Base-by-base conservation (phyloP, 2,888 invertebrate species). In the Arrhopalites spinosus region DNA sequence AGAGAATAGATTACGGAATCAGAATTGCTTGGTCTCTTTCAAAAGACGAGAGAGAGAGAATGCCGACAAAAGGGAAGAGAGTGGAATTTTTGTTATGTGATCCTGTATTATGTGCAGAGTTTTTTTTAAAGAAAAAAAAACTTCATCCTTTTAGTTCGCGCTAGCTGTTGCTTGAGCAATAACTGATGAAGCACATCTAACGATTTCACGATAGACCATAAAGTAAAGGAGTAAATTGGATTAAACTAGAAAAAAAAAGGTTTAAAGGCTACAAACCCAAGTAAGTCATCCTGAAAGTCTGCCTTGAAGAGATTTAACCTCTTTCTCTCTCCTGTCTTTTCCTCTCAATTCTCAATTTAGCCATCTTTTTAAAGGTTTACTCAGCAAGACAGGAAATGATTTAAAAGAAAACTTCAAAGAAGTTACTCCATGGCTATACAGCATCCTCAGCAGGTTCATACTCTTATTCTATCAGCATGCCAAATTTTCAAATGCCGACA, bases 131-230 rank as follows among this genome's bases (percentile, higher is more conserved):
- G n/a, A n/a, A n/a, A n/a, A n/a, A n/a, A n/a, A n/a, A n/a, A n/a
- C 36, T 53, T 64, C 36, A 29, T 30, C 36, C 64, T 27, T 30
- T 64, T 29, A 64, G 36, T 29, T 64, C 64, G 64, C 20, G 53
- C 53, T 53, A 53, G 53, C 23, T 23, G n/a, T 53, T 36, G 73
- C 53, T 73, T 76, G 76, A 76, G 69, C 69, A 63, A 56, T 45
- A 69, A 61, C 64, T 73, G 69, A 76, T 76, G 73, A 73, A 76
- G 76, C 73, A 76, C 59, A 76, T 76, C 76, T 76, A 76, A 76
- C 71, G 75, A 76, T 72, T 76, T 59, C 53, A 66, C 67, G 50
- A 72, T 70, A 70, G 70, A 70, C 53, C 70, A 70, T 50, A 53
- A 61, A 72, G 71, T 45, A 72, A 72, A 72, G 71, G 61, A 69